Evolutionary conservation across 2,113 vertebrate species (phyloP), one percentile per base, ranked within the genome.

Genomic region (Numenius arquata): DNA sequence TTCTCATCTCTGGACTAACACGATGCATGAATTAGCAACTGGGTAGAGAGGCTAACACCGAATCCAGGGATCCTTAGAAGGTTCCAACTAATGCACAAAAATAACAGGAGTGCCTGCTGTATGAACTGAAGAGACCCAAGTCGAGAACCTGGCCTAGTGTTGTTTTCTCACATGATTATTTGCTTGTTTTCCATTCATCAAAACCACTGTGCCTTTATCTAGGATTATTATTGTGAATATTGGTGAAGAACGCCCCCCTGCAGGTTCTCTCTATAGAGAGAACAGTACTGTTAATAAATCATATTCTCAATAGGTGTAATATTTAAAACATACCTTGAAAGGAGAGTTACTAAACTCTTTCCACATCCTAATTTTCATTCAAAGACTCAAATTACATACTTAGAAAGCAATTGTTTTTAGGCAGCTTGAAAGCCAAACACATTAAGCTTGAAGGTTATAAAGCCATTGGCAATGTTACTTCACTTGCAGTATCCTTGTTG

Each of bases 401-500:
- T 43, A 48, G 70, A 93, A 78, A 74, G 48, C 36, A 84, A 68
- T 56, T 72, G 76, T 26, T 87, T 93, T 52, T 45, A 75, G 65
- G 70, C 70, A 93, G 90, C 80, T 80, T 43, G 80, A 88, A 92
- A 93, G 61, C 52, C 79, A 93, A 88, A 56, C 76, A 65, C 73
- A 87, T 90, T 86, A 78, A 73, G 45, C 56, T 73, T 72, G 85
- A 96, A 92, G 73, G 83, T 95, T 81, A 85, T 25, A 61, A 90
- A 95, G 89, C 88, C 91, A 89, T 2, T 75, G 84, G 89, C 83
- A 95, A 89, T 38, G 38, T 87, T 67, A 82, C 86, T 88, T 92
- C 38, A 36, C 82, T 88, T 77, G 58, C 82, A 25, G 18, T n/a
- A 63, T 65, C 62, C 65, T 45, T 82, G 88, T 30, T 95, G 88